A percentile compares a stretch with the other conserved stretches of the same genome.
These are phyloP conservation scores for Archips xylosteana DNA, from an alignment of 2,888 invertebrate species.

Conservation along the genomic window DNA sequence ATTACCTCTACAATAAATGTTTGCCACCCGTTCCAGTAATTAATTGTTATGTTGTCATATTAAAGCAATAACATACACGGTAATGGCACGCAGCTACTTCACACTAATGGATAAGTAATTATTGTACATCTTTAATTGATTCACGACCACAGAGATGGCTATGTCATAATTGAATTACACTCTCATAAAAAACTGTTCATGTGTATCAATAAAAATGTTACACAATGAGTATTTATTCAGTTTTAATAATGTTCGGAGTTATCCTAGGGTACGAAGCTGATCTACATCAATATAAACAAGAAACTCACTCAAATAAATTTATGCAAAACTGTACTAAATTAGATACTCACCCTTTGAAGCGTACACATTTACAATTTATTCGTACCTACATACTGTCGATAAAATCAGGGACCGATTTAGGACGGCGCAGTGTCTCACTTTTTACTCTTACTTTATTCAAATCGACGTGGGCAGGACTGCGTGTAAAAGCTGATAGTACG, in stretches of 20 bases:
- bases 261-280: background rate
- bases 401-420: slow-evolving; percentile 69
- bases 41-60: slow-evolving; percentile 30
- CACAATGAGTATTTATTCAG: too few species aligned
- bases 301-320: background rate
- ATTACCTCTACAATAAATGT: slow-evolving; percentile 23
- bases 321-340: background rate
- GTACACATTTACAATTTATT: slow-evolving; percentile 61
- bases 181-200: background rate
- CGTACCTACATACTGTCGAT: slow-evolving; percentile 58
- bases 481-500: slow-evolving; percentile 71
- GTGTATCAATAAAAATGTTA: too few species aligned
- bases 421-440: slow-evolving; percentile 67
- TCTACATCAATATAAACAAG: background rate
- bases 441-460: slow-evolving; percentile 75
- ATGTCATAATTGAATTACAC: background rate
- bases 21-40: slow-evolving; percentile 25
- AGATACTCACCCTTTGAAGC: slow-evolving; percentile 51
- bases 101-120: slow-evolving; percentile 11
- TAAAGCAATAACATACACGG: slow-evolving; percentile 19
- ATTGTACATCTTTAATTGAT: background rate
- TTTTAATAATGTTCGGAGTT: too few species aligned
- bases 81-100: slow-evolving; percentile 14
- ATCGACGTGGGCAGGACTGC: slow-evolving; percentile 66
- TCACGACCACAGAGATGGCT: background rate